phyloP scores from a whole-genome alignment of 2,888 invertebrate species.

The Pinctada fucata region DNA sequence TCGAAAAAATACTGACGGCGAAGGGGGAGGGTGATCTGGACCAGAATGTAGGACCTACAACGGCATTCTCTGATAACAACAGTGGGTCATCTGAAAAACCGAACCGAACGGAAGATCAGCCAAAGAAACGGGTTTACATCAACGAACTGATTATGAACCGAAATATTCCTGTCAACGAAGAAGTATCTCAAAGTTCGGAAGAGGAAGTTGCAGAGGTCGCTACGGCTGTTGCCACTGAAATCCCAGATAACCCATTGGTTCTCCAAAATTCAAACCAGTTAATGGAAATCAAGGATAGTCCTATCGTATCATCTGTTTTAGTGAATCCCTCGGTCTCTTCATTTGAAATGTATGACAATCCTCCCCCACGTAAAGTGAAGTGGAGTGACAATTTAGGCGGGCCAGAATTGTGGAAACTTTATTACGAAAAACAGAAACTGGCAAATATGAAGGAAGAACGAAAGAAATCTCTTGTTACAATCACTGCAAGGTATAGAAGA shows the following conservation, averaged over 20 bases:
- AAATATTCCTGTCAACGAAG: neutral
- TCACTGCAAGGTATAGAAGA: constrained; percentile 29
- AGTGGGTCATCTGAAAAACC: too few species aligned
- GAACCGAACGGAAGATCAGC: too few species aligned
- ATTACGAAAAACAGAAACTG: constrained; percentile 13
- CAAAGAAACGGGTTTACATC: neutral
- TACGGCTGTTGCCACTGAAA: neutral
- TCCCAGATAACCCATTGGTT: neutral
- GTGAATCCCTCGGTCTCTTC: constrained; percentile 47
- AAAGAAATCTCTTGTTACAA: constrained; percentile 17
- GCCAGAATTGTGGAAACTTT: constrained; percentile 55
- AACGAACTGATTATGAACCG: neutral
- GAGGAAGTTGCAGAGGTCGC: neutral
- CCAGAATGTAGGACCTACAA: neutral
- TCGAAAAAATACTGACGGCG: constrained; percentile 40
- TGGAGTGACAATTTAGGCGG: constrained; percentile 53
- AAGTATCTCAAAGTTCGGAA: neutral
- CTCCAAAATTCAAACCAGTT: neutral
- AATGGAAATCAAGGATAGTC: neutral
- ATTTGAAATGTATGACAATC: constrained; percentile 1
- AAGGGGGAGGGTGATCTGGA: constrained; percentile 14
- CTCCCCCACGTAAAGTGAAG: constrained; percentile 19
- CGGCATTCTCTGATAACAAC: too few species aligned
- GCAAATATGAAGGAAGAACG: constrained; percentile 6
- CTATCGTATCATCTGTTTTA: constrained; percentile 37